phyloP scores from a whole-genome alignment of 2,113 vertebrate species.

The Tursiops truncatus region DNA sequence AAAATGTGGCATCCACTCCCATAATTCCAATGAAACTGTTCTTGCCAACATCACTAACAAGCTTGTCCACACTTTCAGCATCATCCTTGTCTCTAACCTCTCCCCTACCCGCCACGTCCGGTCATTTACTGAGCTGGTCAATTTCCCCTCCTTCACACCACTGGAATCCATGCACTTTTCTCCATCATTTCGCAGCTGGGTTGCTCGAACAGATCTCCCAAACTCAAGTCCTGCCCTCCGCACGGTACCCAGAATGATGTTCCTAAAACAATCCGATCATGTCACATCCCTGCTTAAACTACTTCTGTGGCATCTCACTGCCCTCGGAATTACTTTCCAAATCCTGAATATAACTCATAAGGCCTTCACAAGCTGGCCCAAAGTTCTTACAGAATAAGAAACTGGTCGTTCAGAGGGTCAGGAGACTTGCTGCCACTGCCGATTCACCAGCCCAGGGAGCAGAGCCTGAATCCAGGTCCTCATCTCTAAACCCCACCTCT shows the following conservation, averaged over 20 bases:
- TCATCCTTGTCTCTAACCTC: not conserved
- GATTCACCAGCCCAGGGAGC: not conserved
- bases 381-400: not conserved
- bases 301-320: not conserved
- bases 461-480: not conserved
- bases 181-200: not conserved
- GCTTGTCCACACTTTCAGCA: not conserved
- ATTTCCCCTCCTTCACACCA: not conserved
- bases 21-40: not conserved
- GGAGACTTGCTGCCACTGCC: not conserved
- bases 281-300: not conserved
- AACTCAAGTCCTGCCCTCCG: not conserved
- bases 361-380: not conserved
- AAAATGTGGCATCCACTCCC: not conserved
- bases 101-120: fast-evolving
- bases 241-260: not conserved
- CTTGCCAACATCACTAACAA: not conserved
- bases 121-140: not conserved
- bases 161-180: not conserved
- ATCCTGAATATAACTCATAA: not conserved
- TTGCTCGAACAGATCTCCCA: not conserved
- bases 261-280: not conserved
- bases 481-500: not conserved
- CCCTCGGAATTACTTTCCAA: not conserved
- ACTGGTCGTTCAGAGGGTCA: not conserved